Evolutionary conservation across 2,888 invertebrate genomes (phyloP).

Genomic region (Synanthedon myopaeformis): DNA sequence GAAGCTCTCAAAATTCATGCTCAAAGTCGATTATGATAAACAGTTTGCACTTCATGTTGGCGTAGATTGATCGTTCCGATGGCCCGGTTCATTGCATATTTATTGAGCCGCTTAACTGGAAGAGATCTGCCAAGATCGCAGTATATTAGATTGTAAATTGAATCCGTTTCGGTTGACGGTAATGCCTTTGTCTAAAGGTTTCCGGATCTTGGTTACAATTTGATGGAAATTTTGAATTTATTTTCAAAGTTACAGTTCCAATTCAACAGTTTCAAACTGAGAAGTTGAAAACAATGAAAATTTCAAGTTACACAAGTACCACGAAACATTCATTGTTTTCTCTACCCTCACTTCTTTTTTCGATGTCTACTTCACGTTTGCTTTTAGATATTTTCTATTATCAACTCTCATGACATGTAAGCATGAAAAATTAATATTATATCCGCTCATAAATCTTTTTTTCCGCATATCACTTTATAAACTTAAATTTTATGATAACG

Average conservation of each 20-base stretch:
- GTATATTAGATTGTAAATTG: slow-evolving; percentile 32
- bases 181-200: background rate
- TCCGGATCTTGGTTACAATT: background rate
- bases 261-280: too few relatives aligned
- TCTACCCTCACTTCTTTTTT: too few relatives aligned
- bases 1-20: slow-evolving; percentile 18
- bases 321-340: too few relatives aligned
- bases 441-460: too few relatives aligned
- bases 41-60: slow-evolving; percentile 35
- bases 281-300: too few relatives aligned
- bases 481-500: too few relatives aligned
- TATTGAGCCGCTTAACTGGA: slow-evolving; percentile 36
- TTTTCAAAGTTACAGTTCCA: background rate
- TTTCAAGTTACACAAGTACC: too few relatives aligned
- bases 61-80: slow-evolving; percentile 38
- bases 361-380: too few relatives aligned
- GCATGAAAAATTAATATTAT: too few relatives aligned
- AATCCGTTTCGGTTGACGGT: slow-evolving; percentile 13
- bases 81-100: slow-evolving; percentile 44
- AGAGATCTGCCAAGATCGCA: slow-evolving; percentile 20
- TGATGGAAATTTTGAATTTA: background rate
- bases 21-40: slow-evolving; percentile 43
- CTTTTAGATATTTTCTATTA: too few relatives aligned
- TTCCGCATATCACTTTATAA: too few relatives aligned
- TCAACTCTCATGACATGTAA: too few relatives aligned